Evolutionary conservation across 1,140 invertebrate species (phyloP).

Genomic region (Drosophila littoralis): DNA sequence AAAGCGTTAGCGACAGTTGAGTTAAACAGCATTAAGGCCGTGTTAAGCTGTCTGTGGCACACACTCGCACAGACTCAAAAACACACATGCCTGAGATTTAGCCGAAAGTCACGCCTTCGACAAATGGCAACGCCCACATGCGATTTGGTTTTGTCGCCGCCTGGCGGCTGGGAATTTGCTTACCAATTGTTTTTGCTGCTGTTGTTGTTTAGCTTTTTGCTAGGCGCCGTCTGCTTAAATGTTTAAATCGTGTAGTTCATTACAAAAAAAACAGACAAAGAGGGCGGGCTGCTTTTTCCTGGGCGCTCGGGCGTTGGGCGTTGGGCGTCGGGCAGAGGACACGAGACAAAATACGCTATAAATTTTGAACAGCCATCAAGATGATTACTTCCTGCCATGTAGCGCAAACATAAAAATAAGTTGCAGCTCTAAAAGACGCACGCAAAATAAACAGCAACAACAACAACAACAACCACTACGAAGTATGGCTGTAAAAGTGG

Average conservation of each 20-base stretch:
- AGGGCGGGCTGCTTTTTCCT: constrained; percentile 6
- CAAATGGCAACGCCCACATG: constrained; percentile 49
- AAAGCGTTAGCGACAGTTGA: constrained; percentile 81
- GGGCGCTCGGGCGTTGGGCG: background rate
- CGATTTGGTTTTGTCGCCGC: constrained; percentile 42
- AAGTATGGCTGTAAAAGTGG: constrained; percentile 81
- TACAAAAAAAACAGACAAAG: constrained; percentile 36
- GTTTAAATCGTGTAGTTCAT: constrained; percentile 81
- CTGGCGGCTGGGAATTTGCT: constrained; percentile 57
- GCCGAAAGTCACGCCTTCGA: constrained; percentile 45
- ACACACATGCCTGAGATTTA: constrained; percentile 37
- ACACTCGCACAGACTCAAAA: constrained; percentile 18
- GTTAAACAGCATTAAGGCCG: constrained; percentile 80
- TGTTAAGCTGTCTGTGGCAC: constrained; percentile 78
- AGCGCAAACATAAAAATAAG: constrained; percentile 79
- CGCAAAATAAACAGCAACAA: constrained; percentile 59
- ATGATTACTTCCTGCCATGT: constrained; percentile 81
- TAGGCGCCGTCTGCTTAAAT: constrained; percentile 64
- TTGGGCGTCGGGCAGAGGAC: background rate
- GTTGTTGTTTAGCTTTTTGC: constrained; percentile 36
- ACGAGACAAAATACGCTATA: constrained; percentile 64
- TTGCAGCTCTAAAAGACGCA: constrained; percentile 61
- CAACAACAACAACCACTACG: constrained; percentile 33
- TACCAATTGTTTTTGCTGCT: constrained; percentile 49
- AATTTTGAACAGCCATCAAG: constrained; percentile 81